Conservation (phyloP, 2,797 vertebrate species). For the Alfaro cultratus region DNA sequence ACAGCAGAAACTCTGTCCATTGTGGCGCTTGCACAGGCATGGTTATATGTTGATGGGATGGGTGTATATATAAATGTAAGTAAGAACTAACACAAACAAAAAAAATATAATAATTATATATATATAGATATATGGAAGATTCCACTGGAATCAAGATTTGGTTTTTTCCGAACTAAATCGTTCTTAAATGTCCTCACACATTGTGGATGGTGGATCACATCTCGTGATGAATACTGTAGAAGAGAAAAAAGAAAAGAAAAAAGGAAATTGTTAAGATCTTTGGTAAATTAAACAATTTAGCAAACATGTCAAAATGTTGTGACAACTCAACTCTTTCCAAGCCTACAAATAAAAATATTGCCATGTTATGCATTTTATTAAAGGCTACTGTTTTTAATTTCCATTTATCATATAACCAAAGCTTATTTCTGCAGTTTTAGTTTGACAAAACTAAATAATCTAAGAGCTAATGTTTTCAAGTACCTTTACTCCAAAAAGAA, state of each 20-base stretch:
- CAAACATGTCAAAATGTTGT: background rate
- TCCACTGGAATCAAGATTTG: conserved; percentile 98
- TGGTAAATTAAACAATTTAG: background rate
- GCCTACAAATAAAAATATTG: background rate
- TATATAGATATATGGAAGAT: conserved; percentile 85
- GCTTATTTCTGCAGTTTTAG: background rate
- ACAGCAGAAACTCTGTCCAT: conserved; percentile 99
- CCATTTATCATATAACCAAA: background rate
- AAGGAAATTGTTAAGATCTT: conserved; percentile 15
- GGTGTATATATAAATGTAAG: conserved; percentile 63
- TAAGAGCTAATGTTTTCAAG: background rate
- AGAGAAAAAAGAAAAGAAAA: conserved; percentile 37
- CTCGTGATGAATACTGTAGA: conserved; percentile 82
- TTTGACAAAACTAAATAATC: background rate
- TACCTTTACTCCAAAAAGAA: background rate
- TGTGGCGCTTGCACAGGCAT: conserved; percentile 99
- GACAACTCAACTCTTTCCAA: background rate
- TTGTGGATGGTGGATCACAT: conserved; percentile 85
- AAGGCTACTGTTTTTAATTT: background rate
- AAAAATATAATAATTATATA: conserved; percentile 76
- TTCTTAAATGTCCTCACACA: conserved; percentile 84
- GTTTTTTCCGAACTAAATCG: conserved; percentile 82
- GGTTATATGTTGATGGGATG: conserved; percentile 83
- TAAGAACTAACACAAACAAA: conserved; percentile 74
- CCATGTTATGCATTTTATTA: background rate